Conservation (phyloP, 2,888 invertebrate species). For the Stenichneumon culpator region DNA sequence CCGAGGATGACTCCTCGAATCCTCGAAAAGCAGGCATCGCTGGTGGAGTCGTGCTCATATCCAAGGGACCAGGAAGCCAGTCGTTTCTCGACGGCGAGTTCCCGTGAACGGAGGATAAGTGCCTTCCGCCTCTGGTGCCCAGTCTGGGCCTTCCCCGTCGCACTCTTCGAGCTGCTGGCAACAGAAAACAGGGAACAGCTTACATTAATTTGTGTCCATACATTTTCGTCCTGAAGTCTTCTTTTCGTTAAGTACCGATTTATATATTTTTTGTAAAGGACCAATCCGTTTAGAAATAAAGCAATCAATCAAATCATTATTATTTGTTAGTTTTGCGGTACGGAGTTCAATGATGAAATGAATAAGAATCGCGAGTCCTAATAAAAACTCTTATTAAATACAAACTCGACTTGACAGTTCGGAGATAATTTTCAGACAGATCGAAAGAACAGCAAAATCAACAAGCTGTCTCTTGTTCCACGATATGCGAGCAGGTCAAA, state of each 20-base stretch:
- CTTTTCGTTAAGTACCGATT: not conserved
- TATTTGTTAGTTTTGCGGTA: no score
- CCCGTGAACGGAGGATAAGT: constrained; percentile 79
- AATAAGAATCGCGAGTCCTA: no score
- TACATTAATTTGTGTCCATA: not conserved
- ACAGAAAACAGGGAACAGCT: constrained; percentile 31
- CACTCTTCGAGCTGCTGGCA: constrained; percentile 78
- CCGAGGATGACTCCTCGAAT: constrained; percentile 81
- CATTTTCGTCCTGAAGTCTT: not conserved
- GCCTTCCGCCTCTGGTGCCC: constrained; percentile 80
- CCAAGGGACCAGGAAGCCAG: constrained; percentile 81
- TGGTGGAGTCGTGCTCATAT: constrained; percentile 84
- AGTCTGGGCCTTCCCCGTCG: constrained; percentile 84
- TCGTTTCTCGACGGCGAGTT: constrained; percentile 83
- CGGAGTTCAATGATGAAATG: no score
- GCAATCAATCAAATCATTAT: no score
- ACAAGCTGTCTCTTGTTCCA: no score
- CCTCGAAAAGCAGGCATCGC: constrained; percentile 83
- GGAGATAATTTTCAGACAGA: no score
- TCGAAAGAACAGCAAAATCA: no score
- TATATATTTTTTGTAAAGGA: no score
- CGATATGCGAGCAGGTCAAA: no score
- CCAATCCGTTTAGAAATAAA: no score
- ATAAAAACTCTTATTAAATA: no score
- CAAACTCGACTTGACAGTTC: no score